Evolutionary conservation across 2,888 invertebrate species (phyloP).

Genomic region (Eutolmus rufibarbis): DNA sequence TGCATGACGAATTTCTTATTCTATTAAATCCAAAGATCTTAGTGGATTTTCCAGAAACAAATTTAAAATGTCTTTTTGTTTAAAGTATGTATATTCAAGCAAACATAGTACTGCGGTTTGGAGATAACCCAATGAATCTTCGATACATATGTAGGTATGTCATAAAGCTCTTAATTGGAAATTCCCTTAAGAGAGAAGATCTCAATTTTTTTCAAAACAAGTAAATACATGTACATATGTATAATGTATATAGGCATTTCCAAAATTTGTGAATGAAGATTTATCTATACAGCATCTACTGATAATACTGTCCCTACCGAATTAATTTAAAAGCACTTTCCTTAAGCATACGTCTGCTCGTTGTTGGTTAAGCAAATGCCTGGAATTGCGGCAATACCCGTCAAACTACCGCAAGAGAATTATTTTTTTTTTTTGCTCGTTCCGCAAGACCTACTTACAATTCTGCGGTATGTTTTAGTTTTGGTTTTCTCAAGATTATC

Average conservation of each 20-base stretch:
- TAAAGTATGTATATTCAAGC: background rate
- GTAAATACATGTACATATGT: background rate
- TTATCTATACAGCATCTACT: background rate
- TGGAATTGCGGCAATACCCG: constrained; percentile 22
- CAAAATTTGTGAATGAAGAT: background rate
- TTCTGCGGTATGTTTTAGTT: constrained; percentile 17
- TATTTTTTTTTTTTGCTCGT: background rate
- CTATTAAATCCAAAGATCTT: too few relatives aligned
- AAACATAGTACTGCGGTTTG: background rate
- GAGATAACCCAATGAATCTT: background rate
- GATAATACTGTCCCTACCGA: background rate
- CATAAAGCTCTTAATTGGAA: background rate
- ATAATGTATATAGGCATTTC: background rate
- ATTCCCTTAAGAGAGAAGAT: background rate
- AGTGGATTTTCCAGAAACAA: too few relatives aligned
- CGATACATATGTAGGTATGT: background rate
- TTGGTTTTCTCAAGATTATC: constrained; percentile 26
- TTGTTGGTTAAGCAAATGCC: background rate
- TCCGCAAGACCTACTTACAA: constrained; percentile 38
- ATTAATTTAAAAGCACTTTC: background rate
- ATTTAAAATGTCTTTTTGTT: too few relatives aligned
- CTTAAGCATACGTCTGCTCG: background rate
- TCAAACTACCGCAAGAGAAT: constrained; percentile 31
- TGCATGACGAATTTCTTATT: too few relatives aligned
- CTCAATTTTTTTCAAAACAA: background rate